These are phyloP conservation scores for Andrena bucephala DNA, from an alignment of 2,888 invertebrate genomes.

Conservation along the genomic window DNA sequence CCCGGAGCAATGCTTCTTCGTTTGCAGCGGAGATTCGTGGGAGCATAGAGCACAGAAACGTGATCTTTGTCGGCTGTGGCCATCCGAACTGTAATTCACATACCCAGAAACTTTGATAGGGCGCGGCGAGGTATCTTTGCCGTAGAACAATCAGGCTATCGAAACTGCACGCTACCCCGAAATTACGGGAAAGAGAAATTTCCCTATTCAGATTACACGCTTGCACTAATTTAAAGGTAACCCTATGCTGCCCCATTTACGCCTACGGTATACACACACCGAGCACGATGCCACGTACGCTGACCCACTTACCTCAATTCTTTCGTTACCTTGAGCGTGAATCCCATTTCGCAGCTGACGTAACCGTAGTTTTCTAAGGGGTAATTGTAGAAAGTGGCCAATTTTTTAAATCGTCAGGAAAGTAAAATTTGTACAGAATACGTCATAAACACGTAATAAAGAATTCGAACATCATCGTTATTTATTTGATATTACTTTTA, in stretches of 20 bases:
- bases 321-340: slow-evolving; percentile 58
- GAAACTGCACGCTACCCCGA: slow-evolving; percentile 27
- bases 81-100: slow-evolving; percentile 21
- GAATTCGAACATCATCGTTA: too few species aligned
- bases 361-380: slow-evolving; percentile 23
- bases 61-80: slow-evolving; percentile 3
- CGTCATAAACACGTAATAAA: too few species aligned
- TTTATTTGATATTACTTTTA: too few species aligned
- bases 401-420: slow-evolving; percentile 8
- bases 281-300: slow-evolving; percentile 51
- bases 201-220: slow-evolving; percentile 39
- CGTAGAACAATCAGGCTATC: slow-evolving; percentile 5
- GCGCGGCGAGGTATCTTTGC: not conserved
- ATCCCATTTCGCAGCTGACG: slow-evolving; percentile 38
- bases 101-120: slow-evolving; percentile 28
- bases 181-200: slow-evolving; percentile 43
- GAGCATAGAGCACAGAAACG: not conserved
- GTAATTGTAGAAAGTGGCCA: not conserved
- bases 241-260: slow-evolving; percentile 59
- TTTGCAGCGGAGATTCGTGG: not conserved
- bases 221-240: slow-evolving; percentile 59
- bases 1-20: slow-evolving; percentile 4
- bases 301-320: slow-evolving; percentile 71
- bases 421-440: too few species aligned
- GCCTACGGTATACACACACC: slow-evolving; percentile 48